phyloP scores from a whole-genome alignment of 2,797 vertebrate genomes.

The Amniataba percoides region DNA sequence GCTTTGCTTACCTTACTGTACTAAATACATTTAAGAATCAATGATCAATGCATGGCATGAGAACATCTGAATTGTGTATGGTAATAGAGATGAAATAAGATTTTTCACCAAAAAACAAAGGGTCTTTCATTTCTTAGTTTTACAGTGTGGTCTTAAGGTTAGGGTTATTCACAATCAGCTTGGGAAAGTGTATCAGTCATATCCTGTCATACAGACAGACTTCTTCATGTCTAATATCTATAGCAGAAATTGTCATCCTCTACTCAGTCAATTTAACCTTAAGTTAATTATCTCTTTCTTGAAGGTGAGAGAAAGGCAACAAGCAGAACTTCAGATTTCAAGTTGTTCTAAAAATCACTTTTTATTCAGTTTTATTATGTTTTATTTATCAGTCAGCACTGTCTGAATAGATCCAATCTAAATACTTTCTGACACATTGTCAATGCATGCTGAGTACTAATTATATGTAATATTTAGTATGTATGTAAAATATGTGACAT shows the following conservation, averaged over 20 bases:
- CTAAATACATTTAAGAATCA: neutral
- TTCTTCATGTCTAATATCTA: neutral
- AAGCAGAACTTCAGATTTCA: neutral
- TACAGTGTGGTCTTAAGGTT: neutral
- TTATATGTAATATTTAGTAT: neutral
- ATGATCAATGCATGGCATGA: neutral
- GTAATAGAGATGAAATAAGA: neutral
- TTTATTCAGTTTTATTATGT: neutral
- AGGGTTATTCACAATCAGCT: neutral
- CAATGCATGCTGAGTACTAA: neutral
- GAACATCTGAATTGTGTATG: neutral
- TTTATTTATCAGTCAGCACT: neutral
- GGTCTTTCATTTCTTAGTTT: neutral
- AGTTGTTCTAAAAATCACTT: neutral
- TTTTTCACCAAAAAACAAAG: neutral
- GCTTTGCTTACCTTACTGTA: neutral
- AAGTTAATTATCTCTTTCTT: slow-evolving; percentile 11
- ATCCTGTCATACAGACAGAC: neutral
- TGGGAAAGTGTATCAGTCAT: neutral
- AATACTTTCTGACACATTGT: neutral
- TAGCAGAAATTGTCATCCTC: neutral
- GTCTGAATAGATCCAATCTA: neutral
- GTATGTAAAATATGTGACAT: neutral
- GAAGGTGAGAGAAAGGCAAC: neutral
- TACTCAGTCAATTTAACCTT: neutral